phyloP scores from a whole-genome alignment of 2,113 vertebrate species.

The Macheiramphus alcinus region DNA sequence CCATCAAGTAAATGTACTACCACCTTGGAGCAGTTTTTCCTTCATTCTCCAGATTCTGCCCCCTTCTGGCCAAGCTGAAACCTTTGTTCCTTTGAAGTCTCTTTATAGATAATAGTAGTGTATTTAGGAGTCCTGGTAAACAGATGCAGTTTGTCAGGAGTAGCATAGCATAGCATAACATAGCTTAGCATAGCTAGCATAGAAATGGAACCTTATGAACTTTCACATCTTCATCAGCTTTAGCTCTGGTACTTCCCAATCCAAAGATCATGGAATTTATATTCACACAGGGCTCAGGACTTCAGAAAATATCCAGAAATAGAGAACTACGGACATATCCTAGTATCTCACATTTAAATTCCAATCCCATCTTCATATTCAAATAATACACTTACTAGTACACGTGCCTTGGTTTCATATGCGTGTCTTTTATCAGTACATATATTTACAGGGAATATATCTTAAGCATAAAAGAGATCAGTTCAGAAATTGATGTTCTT shows the following conservation, averaged over 20 bases:
- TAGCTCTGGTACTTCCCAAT: background rate
- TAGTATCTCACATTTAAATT: background rate
- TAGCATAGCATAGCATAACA: background rate
- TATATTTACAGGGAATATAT: background rate
- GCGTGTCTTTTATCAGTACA: background rate
- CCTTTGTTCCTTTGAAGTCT: background rate
- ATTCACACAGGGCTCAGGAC: background rate
- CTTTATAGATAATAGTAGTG: background rate
- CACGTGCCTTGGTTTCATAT: background rate
- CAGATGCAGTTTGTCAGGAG: background rate
- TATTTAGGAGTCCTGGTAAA: background rate
- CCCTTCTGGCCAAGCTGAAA: background rate
- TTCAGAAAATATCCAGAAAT: background rate
- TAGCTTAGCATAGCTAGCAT: background rate
- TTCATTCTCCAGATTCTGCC: background rate
- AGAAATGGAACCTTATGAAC: background rate
- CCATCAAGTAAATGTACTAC: background rate
- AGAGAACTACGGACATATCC: background rate
- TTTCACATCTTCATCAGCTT: background rate
- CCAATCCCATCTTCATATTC: background rate
- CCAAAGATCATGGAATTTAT: background rate
- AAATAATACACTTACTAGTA: background rate
- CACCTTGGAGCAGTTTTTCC: background rate
- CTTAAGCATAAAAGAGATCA: background rate
- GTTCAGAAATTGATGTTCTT: background rate